phyloP scores from a whole-genome alignment of 2,797 vertebrate genomes.

The Melanotaenia trifasciata region DNA sequence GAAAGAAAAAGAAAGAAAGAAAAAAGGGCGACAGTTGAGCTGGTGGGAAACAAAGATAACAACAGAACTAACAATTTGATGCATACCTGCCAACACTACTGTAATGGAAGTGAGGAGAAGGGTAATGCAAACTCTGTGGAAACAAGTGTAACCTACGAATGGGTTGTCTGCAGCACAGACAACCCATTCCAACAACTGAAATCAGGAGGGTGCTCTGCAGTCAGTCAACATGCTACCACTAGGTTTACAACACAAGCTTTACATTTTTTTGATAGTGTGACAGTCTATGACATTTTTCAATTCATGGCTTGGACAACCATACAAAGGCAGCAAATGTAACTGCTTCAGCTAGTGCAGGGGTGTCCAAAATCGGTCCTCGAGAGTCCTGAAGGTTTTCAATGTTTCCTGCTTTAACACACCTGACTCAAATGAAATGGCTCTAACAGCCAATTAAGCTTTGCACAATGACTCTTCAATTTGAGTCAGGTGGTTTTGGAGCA shows the following conservation, averaged over 20 bases:
- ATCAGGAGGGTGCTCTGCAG: slow-evolving; percentile 30
- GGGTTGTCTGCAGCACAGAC: slow-evolving; percentile 31
- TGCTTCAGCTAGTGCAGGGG: slow-evolving; percentile 1
- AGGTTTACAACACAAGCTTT: slow-evolving; percentile 40
- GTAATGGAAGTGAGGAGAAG: slow-evolving; percentile 49
- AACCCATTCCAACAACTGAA: slow-evolving; percentile 17
- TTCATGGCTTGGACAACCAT: slow-evolving; percentile 36
- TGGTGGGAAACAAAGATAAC: slow-evolving; percentile 21
- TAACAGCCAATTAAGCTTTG: too few relatives aligned
- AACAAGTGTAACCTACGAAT: slow-evolving; percentile 50
- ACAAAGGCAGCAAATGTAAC: slow-evolving; percentile 32
- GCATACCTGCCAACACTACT: slow-evolving; percentile 51
- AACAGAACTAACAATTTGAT: slow-evolving; percentile 46
- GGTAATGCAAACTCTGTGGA: slow-evolving; percentile 61
- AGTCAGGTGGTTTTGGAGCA: too few relatives aligned
- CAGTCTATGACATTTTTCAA: slow-evolving; percentile 60
- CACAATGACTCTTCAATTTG: too few relatives aligned
- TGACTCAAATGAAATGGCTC: too few relatives aligned
- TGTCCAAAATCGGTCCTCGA: too few relatives aligned
- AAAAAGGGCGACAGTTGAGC: slow-evolving; percentile 29
- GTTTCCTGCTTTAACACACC: too few relatives aligned
- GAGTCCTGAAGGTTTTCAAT: too few relatives aligned
- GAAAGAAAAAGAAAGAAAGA: slow-evolving; percentile 14
- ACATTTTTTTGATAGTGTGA: slow-evolving; percentile 58
- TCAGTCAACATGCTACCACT: slow-evolving; percentile 47